Base-by-base conservation (phyloP, 2,113 vertebrate genomes). In the Myotis yumanensis region DNA sequence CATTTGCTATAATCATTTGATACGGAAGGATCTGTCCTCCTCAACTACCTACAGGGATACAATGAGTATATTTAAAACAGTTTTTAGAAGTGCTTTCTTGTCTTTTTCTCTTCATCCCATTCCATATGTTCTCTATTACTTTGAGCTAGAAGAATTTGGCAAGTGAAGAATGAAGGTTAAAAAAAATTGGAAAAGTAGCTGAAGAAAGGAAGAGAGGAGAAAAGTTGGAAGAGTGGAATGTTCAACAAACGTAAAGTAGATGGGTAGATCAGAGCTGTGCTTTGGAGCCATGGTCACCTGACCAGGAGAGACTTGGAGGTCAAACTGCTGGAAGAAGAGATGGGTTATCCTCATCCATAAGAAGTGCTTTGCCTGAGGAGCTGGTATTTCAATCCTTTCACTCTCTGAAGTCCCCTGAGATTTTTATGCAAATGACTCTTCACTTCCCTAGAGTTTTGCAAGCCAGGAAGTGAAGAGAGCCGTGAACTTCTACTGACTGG, bases 71-170 rank as follows among this genome's bases (percentile, higher is more conserved):
- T 57, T 51, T 62, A 62, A 66, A 89, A 84, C 15, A 18, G 7
- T 37, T 71, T 72, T 18, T 22, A 3, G 2, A 81, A 84, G 17
- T 59, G 25, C 12, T 73, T 90, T 14, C 20, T 30, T 59, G 11
- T 77, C 18, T 87, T 73, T 86, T 80, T 51, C 15, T 54, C 66
- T 72, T 86, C 37, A 32, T 89, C 69, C 52, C 7, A 77, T 12
- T 4, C 28, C 16, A 83, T 54, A 23, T 66, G n/a, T 86, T 35
- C 86, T 77, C 10, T 87, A 64, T 79, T 84, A 84, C n/a, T 87
- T 59, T 51, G 71, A 72, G 37, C 3, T 84, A 57, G 88, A 32
- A 83, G 25, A 77, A 82, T 23, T 43, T 59, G n/a, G 4, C 54
- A 86, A 88, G 15, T 4, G 68, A 59, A 89, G 20, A 91, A 83